phyloP scores from a whole-genome alignment of 2,888 invertebrate genomes.

The Pammene fasciana region DNA sequence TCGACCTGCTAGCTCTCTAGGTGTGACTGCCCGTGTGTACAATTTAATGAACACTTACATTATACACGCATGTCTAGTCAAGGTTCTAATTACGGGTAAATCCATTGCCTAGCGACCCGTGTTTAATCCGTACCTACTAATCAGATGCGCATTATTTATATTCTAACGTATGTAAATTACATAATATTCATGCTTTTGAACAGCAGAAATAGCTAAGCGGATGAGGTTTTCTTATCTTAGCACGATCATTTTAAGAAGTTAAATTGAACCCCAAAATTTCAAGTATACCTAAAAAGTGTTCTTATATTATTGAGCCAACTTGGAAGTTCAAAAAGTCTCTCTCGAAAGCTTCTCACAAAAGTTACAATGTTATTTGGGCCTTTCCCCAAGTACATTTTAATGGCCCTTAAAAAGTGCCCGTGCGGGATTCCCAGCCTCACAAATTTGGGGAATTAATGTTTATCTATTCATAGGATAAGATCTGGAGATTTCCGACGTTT shows the following conservation, averaged over 20 bases:
- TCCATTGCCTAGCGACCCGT: not conserved
- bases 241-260: too few species aligned
- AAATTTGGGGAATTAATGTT: conserved; percentile 20
- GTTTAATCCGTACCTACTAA: not conserved
- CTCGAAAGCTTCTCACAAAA: not conserved
- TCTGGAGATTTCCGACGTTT: not conserved
- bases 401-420: not conserved
- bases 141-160: not conserved
- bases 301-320: too few species aligned
- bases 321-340: too few species aligned
- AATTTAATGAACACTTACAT: conserved; percentile 11
- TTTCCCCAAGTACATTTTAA: conserved; percentile 6
- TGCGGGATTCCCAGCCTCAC: conserved; percentile 15
- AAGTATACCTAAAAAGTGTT: too few species aligned
- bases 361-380: not conserved
- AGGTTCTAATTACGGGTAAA: not conserved
- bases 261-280: too few species aligned
- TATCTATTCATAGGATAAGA: conserved; percentile 1
- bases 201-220: too few species aligned
- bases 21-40: not conserved
- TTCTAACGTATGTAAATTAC: not conserved
- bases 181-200: not conserved
- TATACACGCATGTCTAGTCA: not conserved
- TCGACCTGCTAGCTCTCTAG: not conserved
- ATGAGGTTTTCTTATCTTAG: too few species aligned